A percentile compares a stretch with the other conserved stretches of the same genome.
Conservation (phyloP, 2,888 invertebrate species). For the Trichacis sp. region DNA sequence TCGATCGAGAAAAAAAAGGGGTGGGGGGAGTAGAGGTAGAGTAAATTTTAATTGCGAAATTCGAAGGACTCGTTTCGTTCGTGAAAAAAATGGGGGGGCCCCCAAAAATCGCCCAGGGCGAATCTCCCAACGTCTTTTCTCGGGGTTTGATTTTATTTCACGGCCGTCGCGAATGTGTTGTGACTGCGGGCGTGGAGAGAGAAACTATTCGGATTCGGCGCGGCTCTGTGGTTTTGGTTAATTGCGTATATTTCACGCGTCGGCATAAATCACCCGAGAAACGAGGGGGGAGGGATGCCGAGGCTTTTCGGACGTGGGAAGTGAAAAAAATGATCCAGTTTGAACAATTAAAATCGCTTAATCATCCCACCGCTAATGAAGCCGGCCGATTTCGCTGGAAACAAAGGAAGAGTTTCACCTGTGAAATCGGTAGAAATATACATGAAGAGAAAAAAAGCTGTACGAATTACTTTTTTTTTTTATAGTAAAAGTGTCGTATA, state of each 20-base stretch:
- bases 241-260: not conserved
- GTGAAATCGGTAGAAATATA: too few species aligned
- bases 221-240: not conserved
- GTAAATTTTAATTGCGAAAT: too few species aligned
- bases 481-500: too few species aligned
- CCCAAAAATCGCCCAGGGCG: not conserved
- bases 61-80: too few species aligned
- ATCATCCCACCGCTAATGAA: too few species aligned
- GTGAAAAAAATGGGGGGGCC: not conserved
- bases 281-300: not conserved
- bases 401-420: too few species aligned
- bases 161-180: not conserved
- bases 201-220: slow-evolving; percentile 6
- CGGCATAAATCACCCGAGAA: slow-evolving; percentile 4
- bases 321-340: not conserved
- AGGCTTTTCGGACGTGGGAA: not conserved
- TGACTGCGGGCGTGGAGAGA: not conserved
- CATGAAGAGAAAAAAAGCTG: too few species aligned
- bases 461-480: too few species aligned
- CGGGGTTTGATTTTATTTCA: not conserved
- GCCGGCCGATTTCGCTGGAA: too few species aligned
- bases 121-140: not conserved
- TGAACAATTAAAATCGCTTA: not conserved
- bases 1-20: too few species aligned
- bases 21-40: too few species aligned